phyloP scores from a whole-genome alignment of 2,888 invertebrate species.

The Teinopalpus imperialis region DNA sequence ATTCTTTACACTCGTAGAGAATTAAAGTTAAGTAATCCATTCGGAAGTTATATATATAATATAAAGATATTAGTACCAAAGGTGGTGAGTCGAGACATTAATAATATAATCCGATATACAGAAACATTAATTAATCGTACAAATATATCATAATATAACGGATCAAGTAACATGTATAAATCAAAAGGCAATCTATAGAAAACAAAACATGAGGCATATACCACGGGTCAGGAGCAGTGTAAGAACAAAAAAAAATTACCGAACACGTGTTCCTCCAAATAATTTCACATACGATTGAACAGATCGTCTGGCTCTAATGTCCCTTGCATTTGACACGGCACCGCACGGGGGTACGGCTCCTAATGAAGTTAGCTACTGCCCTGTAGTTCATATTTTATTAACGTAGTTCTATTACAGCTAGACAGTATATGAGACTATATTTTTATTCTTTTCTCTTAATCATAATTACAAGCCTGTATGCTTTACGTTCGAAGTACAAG shows the following conservation, averaged over 20 bases:
- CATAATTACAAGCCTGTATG: too few relatives aligned
- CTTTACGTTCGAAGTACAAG: too few relatives aligned
- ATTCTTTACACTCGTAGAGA: too few relatives aligned
- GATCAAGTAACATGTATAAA: too few relatives aligned
- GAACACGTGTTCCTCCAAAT: slow-evolving; percentile 29
- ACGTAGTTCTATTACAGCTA: not conserved
- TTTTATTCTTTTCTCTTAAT: not conserved
- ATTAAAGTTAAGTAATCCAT: too few relatives aligned
- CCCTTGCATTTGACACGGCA: slow-evolving; percentile 7
- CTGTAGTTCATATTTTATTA: not conserved
- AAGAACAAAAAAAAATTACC: slow-evolving; percentile 1
- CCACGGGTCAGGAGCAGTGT: not conserved
- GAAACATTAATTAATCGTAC: too few relatives aligned
- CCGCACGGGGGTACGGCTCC: not conserved
- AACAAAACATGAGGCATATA: not conserved
- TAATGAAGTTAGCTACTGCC: not conserved
- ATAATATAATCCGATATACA: too few relatives aligned
- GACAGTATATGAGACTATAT: not conserved
- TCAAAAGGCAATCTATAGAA: too few relatives aligned
- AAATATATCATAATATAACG: too few relatives aligned
- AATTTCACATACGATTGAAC: slow-evolving; percentile 28
- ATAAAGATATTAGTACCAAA: too few relatives aligned
- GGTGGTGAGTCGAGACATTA: too few relatives aligned
- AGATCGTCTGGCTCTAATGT: slow-evolving; percentile 28
- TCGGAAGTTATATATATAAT: too few relatives aligned